Conservation (phyloP, 64 coral and sea anemone genomes). For the Hydrozoanthus tunicans region DNA sequence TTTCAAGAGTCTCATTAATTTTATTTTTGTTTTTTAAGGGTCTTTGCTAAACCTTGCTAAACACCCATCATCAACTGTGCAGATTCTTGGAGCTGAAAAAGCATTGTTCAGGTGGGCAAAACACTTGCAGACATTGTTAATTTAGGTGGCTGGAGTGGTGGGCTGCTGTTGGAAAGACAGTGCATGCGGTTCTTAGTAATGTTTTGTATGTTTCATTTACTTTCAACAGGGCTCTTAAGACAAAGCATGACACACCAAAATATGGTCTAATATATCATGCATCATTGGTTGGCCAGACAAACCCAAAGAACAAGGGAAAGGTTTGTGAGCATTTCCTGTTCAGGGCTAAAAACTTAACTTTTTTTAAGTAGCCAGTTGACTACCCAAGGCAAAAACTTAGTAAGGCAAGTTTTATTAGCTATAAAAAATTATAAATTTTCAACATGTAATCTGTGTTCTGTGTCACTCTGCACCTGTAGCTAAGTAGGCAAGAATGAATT, state of each 20-base stretch:
- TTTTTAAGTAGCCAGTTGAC: too few relatives aligned
- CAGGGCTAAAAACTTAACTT: too few relatives aligned
- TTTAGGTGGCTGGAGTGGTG: neutral
- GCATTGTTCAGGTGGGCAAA: slow-evolving; percentile 89
- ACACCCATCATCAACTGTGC: slow-evolving; percentile 97
- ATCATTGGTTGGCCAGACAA: slow-evolving; percentile 89
- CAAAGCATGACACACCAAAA: slow-evolving; percentile 97
- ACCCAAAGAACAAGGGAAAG: slow-evolving; percentile 96
- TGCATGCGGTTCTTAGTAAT: neutral
- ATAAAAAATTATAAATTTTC: too few relatives aligned
- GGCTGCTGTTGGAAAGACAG: neutral
- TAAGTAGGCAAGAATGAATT: too few relatives aligned
- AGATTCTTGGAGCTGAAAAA: slow-evolving; percentile 99
- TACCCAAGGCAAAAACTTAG: too few relatives aligned
- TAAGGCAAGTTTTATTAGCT: too few relatives aligned
- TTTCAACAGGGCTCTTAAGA: slow-evolving; percentile 78
- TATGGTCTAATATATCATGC: slow-evolving; percentile 98
- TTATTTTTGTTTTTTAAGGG: slow-evolving; percentile 52
- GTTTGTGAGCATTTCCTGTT: slow-evolving; percentile 14
- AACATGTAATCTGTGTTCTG: too few relatives aligned
- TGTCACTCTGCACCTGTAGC: too few relatives aligned
- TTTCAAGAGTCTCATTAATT: neutral
- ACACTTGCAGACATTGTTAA: neutral
- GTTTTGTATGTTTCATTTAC: neutral
- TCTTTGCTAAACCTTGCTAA: slow-evolving; percentile 96